Percentiles rank a stretch among this genome's conserved stretches.
phyloP scores from a whole-genome alignment of 1,140 invertebrate species.

The Aradophagus sp. region DNA sequence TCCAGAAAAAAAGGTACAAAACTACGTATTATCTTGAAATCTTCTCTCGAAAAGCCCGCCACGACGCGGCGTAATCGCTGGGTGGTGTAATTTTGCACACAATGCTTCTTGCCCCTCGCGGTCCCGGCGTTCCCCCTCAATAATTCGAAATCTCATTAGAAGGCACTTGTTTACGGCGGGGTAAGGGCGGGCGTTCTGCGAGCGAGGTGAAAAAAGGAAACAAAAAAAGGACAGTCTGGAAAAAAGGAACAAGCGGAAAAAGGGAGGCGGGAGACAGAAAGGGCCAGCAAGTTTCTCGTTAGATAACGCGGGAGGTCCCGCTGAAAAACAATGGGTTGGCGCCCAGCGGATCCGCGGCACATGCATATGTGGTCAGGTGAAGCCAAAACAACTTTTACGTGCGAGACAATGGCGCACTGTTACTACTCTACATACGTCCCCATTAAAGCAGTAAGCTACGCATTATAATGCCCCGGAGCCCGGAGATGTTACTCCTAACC shows the following conservation, averaged over 20 bases:
- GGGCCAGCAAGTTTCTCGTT: slow-evolving; percentile 50
- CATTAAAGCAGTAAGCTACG: slow-evolving; percentile 69
- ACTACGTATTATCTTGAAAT: slow-evolving; percentile 22
- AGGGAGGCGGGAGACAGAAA: slow-evolving; percentile 30
- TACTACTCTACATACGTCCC: slow-evolving; percentile 70
- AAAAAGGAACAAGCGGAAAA: slow-evolving; percentile 15
- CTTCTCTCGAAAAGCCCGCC: neutral
- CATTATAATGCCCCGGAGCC: slow-evolving; percentile 64
- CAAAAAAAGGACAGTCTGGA: too few relatives aligned
- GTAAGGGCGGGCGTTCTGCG: too few relatives aligned
- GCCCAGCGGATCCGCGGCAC: slow-evolving; percentile 43
- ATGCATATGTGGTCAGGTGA: slow-evolving; percentile 65
- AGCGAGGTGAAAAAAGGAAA: too few relatives aligned
- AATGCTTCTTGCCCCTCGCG: slow-evolving; percentile 32
- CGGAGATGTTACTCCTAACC: slow-evolving; percentile 38
- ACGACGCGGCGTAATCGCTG: slow-evolving; percentile 9
- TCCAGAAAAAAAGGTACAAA: too few relatives aligned
- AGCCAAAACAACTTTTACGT: slow-evolving; percentile 58
- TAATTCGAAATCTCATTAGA: slow-evolving; percentile 57
- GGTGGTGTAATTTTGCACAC: slow-evolving; percentile 48
- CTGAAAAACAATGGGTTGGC: slow-evolving; percentile 62
- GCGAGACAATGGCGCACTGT: slow-evolving; percentile 62
- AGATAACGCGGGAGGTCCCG: slow-evolving; percentile 64
- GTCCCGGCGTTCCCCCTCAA: slow-evolving; percentile 15
- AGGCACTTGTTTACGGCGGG: slow-evolving; percentile 53